These are phyloP conservation scores for Pachymerium ferrugineum DNA, from an alignment of 2,888 invertebrate species.

Conservation along the genomic window DNA sequence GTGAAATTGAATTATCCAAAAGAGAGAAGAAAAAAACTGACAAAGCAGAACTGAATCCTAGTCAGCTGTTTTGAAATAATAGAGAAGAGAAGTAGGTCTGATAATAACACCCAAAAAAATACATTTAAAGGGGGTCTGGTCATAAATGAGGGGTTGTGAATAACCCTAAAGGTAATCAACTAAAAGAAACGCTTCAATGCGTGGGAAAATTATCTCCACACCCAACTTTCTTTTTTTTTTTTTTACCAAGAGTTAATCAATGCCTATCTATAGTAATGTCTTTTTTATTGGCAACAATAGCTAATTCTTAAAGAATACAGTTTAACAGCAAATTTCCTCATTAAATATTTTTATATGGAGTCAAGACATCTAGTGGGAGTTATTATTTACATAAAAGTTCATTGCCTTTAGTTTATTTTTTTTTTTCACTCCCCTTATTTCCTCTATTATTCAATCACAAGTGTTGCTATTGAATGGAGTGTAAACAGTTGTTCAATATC, in stretches of 20 bases:
- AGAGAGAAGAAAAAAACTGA: too few relatives aligned
- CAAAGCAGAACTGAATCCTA: too few relatives aligned
- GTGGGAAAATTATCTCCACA: neutral
- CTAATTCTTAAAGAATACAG: too few relatives aligned
- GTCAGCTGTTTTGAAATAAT: too few relatives aligned
- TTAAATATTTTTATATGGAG: too few relatives aligned
- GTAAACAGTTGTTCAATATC: too few relatives aligned
- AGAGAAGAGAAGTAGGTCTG: too few relatives aligned
- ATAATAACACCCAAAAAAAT: too few relatives aligned
- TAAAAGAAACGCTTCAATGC: slow-evolving; percentile 1
- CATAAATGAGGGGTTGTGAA: neutral
- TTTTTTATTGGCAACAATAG: neutral
- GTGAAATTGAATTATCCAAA: too few relatives aligned
- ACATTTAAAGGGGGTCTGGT: neutral
- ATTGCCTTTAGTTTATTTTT: neutral
- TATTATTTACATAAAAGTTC: neutral
- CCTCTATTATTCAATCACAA: neutral
- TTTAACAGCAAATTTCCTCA: too few relatives aligned
- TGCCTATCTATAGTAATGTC: neutral
- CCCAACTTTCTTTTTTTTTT: neutral
- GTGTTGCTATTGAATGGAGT: neutral
- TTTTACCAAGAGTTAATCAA: neutral
- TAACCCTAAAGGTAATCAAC: neutral
- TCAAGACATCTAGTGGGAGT: neutral
- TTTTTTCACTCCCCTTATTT: neutral